These are phyloP conservation scores for Stichopus horrens DNA, from an alignment of 53 echinoderm and acorn worm genomes.

Conservation along the genomic window DNA sequence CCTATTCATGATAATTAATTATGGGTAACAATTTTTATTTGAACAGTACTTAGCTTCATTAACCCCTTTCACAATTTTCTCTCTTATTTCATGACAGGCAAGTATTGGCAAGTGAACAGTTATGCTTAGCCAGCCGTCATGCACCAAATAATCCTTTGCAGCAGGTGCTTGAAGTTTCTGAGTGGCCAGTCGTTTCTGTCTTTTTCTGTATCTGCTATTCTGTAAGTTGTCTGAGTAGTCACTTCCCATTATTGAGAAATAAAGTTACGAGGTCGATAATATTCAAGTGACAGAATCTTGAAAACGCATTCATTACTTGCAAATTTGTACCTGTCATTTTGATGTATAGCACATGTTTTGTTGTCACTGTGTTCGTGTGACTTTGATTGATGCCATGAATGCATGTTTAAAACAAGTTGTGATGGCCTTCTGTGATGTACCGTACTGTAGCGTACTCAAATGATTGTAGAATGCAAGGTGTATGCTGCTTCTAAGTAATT, in stretches of 20 bases:
- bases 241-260: not conserved
- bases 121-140: not conserved
- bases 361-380: not conserved
- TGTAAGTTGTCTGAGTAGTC: not conserved
- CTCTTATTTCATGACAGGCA: too few relatives aligned
- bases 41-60: too few relatives aligned
- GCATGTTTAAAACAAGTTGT: too few relatives aligned
- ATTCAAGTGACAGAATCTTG: not conserved
- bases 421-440: too few relatives aligned
- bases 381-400: too few relatives aligned
- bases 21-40: too few relatives aligned
- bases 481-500: too few relatives aligned
- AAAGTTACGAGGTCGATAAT: not conserved
- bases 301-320: not conserved
- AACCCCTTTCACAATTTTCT: too few relatives aligned
- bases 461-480: too few relatives aligned
- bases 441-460: too few relatives aligned
- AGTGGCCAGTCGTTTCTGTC: not conserved
- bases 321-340: not conserved
- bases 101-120: too few relatives aligned
- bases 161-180: slow-evolving; percentile 11
- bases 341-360: not conserved
- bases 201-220: not conserved
- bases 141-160: slow-evolving; percentile 20
- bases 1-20: too few relatives aligned